Percentiles rank a stretch among this genome's conserved stretches.
Conservation (phyloP, 2,113 vertebrate species). For the Gorsachius goisagi region DNA sequence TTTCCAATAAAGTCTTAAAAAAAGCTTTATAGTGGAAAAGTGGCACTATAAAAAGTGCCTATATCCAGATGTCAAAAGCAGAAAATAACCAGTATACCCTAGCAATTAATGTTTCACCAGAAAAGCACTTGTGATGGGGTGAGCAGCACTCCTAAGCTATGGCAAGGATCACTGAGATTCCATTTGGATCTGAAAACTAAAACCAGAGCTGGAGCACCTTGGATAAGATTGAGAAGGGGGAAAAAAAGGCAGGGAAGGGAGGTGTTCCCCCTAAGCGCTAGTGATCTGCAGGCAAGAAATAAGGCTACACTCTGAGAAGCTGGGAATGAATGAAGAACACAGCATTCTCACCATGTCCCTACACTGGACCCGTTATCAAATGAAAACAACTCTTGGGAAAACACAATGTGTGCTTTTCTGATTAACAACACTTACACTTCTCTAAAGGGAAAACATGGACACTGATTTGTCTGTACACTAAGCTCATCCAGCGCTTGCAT, state of each 20-base stretch:
- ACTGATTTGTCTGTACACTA: neutral
- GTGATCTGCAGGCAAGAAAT: neutral
- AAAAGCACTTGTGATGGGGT: neutral
- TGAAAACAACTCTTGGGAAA: neutral
- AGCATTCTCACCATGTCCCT: neutral
- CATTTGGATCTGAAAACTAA: neutral
- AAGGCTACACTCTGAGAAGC: neutral
- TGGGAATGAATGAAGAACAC: neutral
- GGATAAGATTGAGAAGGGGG: neutral
- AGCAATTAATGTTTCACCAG: neutral
- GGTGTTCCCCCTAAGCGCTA: neutral
- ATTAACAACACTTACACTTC: neutral
- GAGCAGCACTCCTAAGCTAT: neutral
- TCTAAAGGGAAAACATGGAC: neutral
- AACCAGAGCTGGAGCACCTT: neutral
- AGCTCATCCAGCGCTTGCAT: neutral
- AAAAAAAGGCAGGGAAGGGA: neutral
- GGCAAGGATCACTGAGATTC: neutral
- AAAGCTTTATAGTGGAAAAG: neutral
- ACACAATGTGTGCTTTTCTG: neutral
- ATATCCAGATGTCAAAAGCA: neutral
- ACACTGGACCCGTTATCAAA: neutral
- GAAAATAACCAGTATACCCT: neutral
- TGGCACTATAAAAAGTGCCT: neutral
- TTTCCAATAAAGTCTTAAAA: neutral